A percentile compares a stretch with the other conserved stretches of the same genome.
Conservation (phyloP, 2,113 vertebrate genomes). For the Rousettus leschenaultii region DNA sequence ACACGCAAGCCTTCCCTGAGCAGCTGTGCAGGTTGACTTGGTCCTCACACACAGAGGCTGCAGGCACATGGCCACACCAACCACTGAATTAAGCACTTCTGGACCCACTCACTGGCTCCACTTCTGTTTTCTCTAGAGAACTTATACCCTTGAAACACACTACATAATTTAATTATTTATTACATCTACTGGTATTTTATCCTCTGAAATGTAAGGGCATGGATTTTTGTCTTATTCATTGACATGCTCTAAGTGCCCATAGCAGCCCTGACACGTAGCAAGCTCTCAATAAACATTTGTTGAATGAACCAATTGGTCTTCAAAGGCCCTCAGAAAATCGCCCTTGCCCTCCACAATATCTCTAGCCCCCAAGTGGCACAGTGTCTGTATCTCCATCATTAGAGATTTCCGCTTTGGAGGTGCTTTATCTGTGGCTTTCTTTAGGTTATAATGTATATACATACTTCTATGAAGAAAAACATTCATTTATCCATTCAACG, state of each 20-base stretch:
- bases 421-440: background rate
- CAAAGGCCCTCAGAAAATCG: background rate
- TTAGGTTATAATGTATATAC: background rate
- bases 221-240: background rate
- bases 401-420: background rate
- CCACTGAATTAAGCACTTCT: background rate
- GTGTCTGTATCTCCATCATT: background rate
- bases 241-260: background rate
- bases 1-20: background rate
- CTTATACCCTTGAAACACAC: background rate
- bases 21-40: background rate
- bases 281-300: background rate
- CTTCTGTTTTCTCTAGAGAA: background rate
- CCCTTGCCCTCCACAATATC: background rate
- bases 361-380: background rate
- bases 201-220: background rate
- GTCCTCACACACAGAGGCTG: background rate
- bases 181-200: background rate
- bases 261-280: background rate
- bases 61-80: rapidly evolving
- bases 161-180: background rate
- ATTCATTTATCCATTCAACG: background rate
- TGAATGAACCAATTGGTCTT: background rate
- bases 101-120: background rate
- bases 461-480: background rate